Evolutionary conservation across 2,797 vertebrate genomes (phyloP), one percentile per base, ranked within the genome.

Genomic region (Esox lucius): DNA sequence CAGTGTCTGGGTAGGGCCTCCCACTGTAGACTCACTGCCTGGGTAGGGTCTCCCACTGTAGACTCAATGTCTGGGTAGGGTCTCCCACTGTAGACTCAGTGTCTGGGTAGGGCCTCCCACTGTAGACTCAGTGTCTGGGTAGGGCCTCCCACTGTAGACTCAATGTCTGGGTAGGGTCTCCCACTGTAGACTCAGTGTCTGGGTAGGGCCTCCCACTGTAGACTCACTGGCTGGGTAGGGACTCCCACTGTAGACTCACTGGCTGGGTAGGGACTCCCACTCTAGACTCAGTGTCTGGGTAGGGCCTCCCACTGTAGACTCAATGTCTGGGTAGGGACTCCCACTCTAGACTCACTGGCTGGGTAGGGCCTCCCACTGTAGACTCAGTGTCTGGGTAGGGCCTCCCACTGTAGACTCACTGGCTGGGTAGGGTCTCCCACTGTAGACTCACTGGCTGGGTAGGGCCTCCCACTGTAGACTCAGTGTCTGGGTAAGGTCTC

Each of bases 221-320:
- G 87, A 98, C 96, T 12, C 93, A 82, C 80, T 99, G 98, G 87
- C 91, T 99, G 87, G 98, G 97, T 99, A 96, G 5, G n/a, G 48
- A 73, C 71, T 84, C 80, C 77, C 67, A 75, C 56, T 75, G 56
- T 56, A 98, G 87, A 98, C 96, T 11, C 93, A 82, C 80, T 99
- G 98, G 87, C 91, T 99, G 87, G 97, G 97, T 99, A 96, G 7
- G 19, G 51, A 74, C 70, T 84, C 80, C 77, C 66, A 75, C 53
- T 74, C 2, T 6, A 46, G 42, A 46, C 42, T 12, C 9, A 46
- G 4, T 46, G 11, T 12, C 51, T n/a, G 51, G 6, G 51, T n/a
- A 53, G 51, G 51, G 19, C 53, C 51, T 53, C 42, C 12, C 42
- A 46, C 19, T 17, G 2, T n/a, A 53, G 51, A 17, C 51, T 13